Base-by-base conservation (phyloP, 2,797 vertebrate species). In the Gallinago nigripennis region DNA sequence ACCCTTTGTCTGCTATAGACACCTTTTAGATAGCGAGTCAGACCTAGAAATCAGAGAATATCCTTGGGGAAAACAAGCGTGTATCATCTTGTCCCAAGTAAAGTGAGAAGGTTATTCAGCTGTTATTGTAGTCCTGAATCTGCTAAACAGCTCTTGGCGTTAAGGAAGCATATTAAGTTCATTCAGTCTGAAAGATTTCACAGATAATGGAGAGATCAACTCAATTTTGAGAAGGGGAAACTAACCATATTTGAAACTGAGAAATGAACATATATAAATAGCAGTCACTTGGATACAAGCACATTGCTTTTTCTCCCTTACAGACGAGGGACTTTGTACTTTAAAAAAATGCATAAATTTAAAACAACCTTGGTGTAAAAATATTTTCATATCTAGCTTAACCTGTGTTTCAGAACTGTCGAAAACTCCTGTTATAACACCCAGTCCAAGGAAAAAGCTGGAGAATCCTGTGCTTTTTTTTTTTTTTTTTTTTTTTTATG, bases 41-140 rank as follows among this genome's bases (percentile, higher is more conserved):
- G 72, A 31, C 27, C 54, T 48, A 65, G 35, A 90, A n/a, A 89
- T 48, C 69, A 79, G 79, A 56, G 50, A 86, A 92, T 71, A 58
- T 77, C 81, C 90, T 61, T 80, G 53, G 68, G 83, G 88, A 66
- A 94, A 90, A 65, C 48, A 57, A 77, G 27, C 43, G 37, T 60
- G 30, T 61, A 92, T 88, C 56, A 53, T 86, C 66, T 68, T 84
- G 77, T 92, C 73, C 60, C 18, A 56, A 64, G 73, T 17, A 66
- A 93, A 94, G 35, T 80, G 95, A 94, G 88, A 94, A 91, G 68
- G 92, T 95, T 92, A 92, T 66, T 95, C 77, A 76, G 64, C 71
- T 88, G 63, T 83, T 94, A 33, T 2, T 86, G 58, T 66, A 90
- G 43, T 48, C 65, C 69, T 60, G 80, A 53, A 88, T 82, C 76